Conservation (phyloP, 1,140 invertebrate species). For the Lepidurus arcticus region DNA sequence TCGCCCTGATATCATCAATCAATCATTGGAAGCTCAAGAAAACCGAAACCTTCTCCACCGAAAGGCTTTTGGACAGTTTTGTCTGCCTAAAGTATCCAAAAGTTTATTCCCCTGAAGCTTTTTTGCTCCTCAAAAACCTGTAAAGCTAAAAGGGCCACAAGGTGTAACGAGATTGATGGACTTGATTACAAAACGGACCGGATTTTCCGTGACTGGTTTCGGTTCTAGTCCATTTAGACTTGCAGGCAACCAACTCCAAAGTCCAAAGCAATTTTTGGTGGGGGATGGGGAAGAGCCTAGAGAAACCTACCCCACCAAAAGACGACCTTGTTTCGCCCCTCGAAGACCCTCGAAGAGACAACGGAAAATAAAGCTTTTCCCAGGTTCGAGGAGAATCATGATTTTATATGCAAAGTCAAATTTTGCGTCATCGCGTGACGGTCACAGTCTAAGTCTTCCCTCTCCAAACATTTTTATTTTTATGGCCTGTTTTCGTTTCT, state of each 20-base stretch:
- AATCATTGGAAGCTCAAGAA: not conserved
- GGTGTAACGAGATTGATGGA: not conserved
- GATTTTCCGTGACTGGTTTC: conserved; percentile 4
- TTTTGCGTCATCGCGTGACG: not conserved
- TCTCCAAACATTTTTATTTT: not conserved
- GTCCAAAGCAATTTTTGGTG: not conserved
- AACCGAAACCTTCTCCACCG: not conserved
- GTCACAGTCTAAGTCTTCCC: not conserved
- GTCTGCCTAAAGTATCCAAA: not conserved
- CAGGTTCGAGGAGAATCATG: not conserved
- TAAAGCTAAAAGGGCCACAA: not conserved
- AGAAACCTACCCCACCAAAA: not conserved
- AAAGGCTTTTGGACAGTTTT: not conserved
- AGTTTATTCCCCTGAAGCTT: not conserved
- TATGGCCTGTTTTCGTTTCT: not conserved
- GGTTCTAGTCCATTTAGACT: not conserved
- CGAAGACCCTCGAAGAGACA: not conserved
- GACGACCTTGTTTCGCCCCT: not conserved
- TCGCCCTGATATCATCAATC: not conserved
- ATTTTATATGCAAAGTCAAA: not conserved
- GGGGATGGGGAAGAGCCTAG: not conserved
- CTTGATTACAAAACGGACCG: conserved; percentile 19
- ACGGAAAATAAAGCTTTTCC: not conserved
- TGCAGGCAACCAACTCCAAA: not conserved
- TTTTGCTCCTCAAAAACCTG: not conserved